These are phyloP conservation scores for Callorhinus ursinus DNA, from an alignment of 2,113 vertebrate species.

Conservation along the genomic window DNA sequence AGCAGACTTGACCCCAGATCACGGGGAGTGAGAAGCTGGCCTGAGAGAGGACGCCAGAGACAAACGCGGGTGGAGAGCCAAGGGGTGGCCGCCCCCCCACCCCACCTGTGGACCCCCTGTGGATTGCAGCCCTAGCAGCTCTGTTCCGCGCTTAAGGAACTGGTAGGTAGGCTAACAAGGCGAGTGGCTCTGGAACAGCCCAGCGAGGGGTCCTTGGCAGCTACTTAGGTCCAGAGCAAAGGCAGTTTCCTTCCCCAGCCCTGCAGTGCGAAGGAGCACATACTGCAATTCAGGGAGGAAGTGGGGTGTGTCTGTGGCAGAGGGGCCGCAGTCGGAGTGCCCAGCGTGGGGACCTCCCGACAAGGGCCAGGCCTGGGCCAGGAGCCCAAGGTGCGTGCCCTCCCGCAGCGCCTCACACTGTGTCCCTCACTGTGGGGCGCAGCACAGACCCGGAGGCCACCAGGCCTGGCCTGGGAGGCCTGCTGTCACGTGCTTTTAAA, in stretches of 20 bases:
- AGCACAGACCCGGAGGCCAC: neutral
- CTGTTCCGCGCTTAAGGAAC: neutral
- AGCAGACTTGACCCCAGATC: neutral
- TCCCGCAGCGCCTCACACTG: neutral
- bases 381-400: neutral
- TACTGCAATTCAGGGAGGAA: fast-evolving
- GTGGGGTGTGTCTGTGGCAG: neutral
- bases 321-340: no score
- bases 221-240: neutral
- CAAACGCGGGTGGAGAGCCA: neutral
- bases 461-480: neutral
- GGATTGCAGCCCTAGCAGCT: neutral
- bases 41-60: neutral
- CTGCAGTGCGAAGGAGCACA: neutral
- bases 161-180: neutral
- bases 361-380: neutral
- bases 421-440: neutral
- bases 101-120: neutral
- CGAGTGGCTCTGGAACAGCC: neutral
- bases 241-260: neutral
- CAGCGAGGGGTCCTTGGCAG: neutral
- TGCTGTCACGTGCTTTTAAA: conserved; percentile 9
- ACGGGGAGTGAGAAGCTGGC: neutral
- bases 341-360: neutral
- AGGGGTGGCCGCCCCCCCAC: neutral